Percentiles rank a stretch among this genome's conserved stretches.
phyloP scores from a whole-genome alignment of 2,797 vertebrate species.

The Sebastes variabilis region DNA sequence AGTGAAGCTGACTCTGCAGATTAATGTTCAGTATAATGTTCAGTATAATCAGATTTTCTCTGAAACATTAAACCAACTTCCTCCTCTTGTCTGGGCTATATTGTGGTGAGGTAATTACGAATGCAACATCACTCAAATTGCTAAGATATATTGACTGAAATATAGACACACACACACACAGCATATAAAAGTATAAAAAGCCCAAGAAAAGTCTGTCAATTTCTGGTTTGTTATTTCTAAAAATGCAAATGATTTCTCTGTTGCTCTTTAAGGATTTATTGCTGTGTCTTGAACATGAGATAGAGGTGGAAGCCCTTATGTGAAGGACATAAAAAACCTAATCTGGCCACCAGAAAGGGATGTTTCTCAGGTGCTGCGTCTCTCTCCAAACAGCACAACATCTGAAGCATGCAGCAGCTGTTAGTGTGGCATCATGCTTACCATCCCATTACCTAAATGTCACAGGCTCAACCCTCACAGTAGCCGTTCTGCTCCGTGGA shows the following conservation, averaged over 20 bases:
- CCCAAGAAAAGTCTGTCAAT: not conserved
- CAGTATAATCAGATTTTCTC: not conserved
- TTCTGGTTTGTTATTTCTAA: not conserved
- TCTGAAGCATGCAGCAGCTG: slow-evolving; percentile 24
- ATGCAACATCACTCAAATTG: not conserved
- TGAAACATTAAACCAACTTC: not conserved
- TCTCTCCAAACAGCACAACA: not conserved
- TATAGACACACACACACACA: not conserved
- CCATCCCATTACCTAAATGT: slow-evolving; percentile 12
- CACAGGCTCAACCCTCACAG: not conserved
- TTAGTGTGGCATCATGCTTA: not conserved
- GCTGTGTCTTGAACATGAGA: not conserved
- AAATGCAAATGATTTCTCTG: not conserved
- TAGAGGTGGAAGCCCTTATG: not conserved
- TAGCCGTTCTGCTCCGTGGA: not conserved
- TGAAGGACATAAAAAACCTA: not conserved
- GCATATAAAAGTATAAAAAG: not conserved
- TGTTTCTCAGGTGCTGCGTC: not conserved
- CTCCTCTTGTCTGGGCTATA: not conserved
- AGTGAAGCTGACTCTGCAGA: not conserved
- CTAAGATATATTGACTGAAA: not conserved
- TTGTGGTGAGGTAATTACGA: not conserved
- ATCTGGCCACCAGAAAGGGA: not conserved
- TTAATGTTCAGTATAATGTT: not conserved
- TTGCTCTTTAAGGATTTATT: not conserved